Conservation (phyloP, 1,140 invertebrate species). For the Drosophila rhopaloa region DNA sequence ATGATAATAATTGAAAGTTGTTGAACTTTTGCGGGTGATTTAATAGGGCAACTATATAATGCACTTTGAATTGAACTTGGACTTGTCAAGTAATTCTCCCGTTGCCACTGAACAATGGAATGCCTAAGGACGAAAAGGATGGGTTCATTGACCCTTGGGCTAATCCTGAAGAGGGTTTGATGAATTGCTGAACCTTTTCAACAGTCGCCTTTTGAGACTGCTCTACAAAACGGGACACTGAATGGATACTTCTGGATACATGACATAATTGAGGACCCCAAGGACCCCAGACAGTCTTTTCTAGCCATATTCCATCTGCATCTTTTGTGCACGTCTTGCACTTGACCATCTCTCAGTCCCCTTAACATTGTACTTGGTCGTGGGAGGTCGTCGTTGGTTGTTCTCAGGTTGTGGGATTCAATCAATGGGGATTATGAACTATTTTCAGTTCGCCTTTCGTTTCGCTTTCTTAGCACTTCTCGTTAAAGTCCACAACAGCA, state of each 20-base stretch:
- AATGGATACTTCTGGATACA: slow-evolving; percentile 18
- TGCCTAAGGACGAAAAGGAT: background rate
- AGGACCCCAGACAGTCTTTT: slow-evolving; percentile 14
- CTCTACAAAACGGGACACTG: background rate
- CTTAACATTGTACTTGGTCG: slow-evolving; percentile 37
- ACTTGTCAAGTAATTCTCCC: background rate
- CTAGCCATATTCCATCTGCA: slow-evolving; percentile 18
- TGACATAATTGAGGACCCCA: slow-evolving; percentile 31
- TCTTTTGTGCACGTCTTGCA: slow-evolving; percentile 18
- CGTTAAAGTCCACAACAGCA: background rate
- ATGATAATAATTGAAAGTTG: background rate
- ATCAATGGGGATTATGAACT: slow-evolving; percentile 76
- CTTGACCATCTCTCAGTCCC: slow-evolving; percentile 8
- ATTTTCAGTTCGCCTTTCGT: slow-evolving; percentile 56
- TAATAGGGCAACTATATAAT: background rate
- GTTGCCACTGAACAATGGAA: background rate
- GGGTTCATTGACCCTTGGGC: background rate
- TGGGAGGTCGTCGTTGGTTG: background rate
- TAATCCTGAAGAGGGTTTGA: background rate
- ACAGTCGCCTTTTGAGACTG: slow-evolving; percentile 2
- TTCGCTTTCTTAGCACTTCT: background rate
- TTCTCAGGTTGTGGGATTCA: slow-evolving; percentile 21
- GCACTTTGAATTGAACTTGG: slow-evolving; percentile 10
- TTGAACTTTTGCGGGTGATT: slow-evolving; percentile 7
- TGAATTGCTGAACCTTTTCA: background rate